Evolutionary conservation across 2,888 invertebrate genomes (phyloP).

Genomic region (Ectropis crepuscularia): DNA sequence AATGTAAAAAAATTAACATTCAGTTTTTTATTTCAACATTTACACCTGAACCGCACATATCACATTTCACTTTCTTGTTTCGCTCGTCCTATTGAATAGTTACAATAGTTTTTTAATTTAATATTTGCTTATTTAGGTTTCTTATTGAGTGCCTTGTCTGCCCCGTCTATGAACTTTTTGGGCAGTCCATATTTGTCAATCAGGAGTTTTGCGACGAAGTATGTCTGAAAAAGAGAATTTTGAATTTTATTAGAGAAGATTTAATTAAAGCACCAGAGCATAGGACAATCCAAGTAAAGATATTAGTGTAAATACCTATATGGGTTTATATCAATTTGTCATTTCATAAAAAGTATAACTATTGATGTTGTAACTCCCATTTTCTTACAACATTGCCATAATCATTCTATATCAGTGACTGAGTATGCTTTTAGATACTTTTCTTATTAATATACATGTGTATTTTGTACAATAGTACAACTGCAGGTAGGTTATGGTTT

Average conservation of each 20-base stretch:
- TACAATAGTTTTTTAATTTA: background rate
- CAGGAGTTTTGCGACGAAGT: slow-evolving; percentile 79
- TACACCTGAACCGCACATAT: slow-evolving; percentile 34
- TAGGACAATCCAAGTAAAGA: background rate
- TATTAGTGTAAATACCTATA: too few relatives aligned
- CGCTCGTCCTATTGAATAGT: background rate
- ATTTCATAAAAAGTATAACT: too few relatives aligned
- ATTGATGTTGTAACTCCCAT: too few relatives aligned
- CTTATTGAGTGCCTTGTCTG: slow-evolving; percentile 90
- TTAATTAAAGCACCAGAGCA: background rate
- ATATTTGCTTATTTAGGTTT: slow-evolving; percentile 67
- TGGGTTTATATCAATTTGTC: too few relatives aligned
- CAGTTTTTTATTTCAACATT: slow-evolving; percentile 38
- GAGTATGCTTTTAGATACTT: too few relatives aligned
- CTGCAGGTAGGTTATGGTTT: too few relatives aligned
- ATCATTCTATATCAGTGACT: too few relatives aligned
- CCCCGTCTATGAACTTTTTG: slow-evolving; percentile 89
- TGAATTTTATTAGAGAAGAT: background rate
- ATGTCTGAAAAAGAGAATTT: slow-evolving; percentile 65
- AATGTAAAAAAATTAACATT: slow-evolving; percentile 39
- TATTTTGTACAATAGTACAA: too few relatives aligned
- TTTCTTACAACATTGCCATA: too few relatives aligned
- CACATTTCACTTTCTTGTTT: slow-evolving; percentile 28
- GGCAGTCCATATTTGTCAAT: slow-evolving; percentile 91
- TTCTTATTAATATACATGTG: too few relatives aligned